Evolutionary conservation across 2,888 invertebrate genomes (phyloP).

Genomic region (Zootermopsis nevadensis): DNA sequence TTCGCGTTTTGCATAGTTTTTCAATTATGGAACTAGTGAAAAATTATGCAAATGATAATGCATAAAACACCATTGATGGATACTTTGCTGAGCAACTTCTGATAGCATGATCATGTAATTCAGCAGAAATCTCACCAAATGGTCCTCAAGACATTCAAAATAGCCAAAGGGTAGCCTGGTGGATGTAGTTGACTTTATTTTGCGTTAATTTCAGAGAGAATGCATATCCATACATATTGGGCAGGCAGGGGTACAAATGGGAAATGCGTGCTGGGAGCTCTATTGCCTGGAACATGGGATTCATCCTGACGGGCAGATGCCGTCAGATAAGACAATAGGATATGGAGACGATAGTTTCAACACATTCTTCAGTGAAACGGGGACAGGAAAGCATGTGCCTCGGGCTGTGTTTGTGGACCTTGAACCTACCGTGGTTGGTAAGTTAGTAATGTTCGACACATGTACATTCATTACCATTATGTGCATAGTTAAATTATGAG

Average conservation of each 20-base stretch:
- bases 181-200: not conserved
- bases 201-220: slow-evolving; percentile 58
- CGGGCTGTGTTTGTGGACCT: slow-evolving; percentile 71
- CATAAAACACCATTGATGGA: no score
- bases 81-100: no score
- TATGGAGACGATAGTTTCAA: slow-evolving; percentile 63
- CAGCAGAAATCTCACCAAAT: no score
- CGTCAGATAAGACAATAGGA: slow-evolving; percentile 67
- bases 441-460: slow-evolving; percentile 54
- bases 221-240: slow-evolving; percentile 64
- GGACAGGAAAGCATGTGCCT: slow-evolving; percentile 72
- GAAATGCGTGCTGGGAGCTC: slow-evolving; percentile 61
- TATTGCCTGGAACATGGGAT: slow-evolving; percentile 63
- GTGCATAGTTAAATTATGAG: not conserved
- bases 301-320: slow-evolving; percentile 67
- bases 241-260: slow-evolving; percentile 63
- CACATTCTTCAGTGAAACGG: slow-evolving; percentile 66
- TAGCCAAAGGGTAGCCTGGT: no score
- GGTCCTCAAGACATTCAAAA: no score
- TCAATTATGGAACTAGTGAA: no score
- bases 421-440: slow-evolving; percentile 72
- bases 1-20: no score
- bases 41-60: no score
- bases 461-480: not conserved
- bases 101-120: no score